Evolutionary conservation across 1,140 invertebrate genomes (phyloP).

Genomic region (Papilio dardanus): DNA sequence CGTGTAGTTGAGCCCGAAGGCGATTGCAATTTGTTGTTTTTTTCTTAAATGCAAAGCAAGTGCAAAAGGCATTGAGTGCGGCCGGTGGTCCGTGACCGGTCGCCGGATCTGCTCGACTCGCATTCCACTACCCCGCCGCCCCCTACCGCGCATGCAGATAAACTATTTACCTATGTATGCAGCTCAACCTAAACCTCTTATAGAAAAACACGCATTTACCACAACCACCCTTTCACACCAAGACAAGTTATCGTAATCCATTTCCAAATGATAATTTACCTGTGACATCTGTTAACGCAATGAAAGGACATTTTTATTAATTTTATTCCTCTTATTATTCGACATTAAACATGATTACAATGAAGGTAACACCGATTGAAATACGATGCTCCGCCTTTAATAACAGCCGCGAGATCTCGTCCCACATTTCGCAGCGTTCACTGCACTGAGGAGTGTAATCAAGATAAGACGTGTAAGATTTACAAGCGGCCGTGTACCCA

Average conservation of each 20-base stretch:
- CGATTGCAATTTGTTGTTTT: constrained; percentile 26
- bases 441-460: not conserved
- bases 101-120: constrained; percentile 41
- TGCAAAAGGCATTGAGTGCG: constrained; percentile 52
- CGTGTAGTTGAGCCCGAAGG: not conserved
- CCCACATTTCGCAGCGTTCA: not conserved
- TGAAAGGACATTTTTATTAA: not conserved
- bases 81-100: constrained; percentile 53
- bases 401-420: not conserved
- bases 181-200: constrained; percentile 9
- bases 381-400: not conserved
- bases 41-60: constrained; percentile 17
- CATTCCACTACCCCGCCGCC: constrained; percentile 21
- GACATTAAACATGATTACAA: not conserved
- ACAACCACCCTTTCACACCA: not conserved
- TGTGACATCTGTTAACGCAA: not conserved
- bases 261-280: not conserved
- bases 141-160: not conserved
- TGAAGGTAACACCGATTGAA: not conserved
- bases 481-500: not conserved
- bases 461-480: constrained; percentile 13
- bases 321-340: not conserved
- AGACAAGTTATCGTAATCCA: not conserved
- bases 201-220: not conserved
- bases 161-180: constrained; percentile 3